Base-by-base conservation (phyloP, 2,888 invertebrate genomes). In the Ormyrus labotus region DNA sequence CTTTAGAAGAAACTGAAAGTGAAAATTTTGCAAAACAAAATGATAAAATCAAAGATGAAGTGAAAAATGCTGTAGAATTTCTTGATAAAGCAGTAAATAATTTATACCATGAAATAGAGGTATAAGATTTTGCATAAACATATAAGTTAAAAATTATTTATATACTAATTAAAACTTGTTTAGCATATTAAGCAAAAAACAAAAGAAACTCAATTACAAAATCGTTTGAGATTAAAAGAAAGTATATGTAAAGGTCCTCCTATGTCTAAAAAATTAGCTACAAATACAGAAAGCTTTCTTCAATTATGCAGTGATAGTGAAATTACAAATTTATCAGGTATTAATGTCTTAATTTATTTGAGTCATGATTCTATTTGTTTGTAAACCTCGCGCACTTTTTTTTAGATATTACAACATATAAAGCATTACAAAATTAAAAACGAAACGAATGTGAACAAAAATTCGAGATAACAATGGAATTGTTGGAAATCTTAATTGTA, bases 161-260 rank as follows among this genome's bases (percentile, higher is more conserved):
- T 57, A 34, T 9, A 8, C 9, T 47, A 19, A 51, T 19, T 51
- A 7, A 34, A 34, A 47, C 63, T 50, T 50, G 11, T 69, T 11
- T 65, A 87, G 87, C 61, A 78, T 71, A 80, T 80, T 13, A 84
- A 77, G n/a, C 76, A 83, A 55, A 85, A 86, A 77, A 86, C 86
- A 13, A 74, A 71, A 13, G 45, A 81, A 45, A 78, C 71, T 58
- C 86, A 85, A 76, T 79, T 64, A 5, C 61, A 84, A 65, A 85
- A 86, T 83, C 85, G 86, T 11, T 80, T 83, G 7, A 83, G 80
- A 74, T 81, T 87, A 13, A 81, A 68, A 70, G 79, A 84, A 60
- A 73, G 84, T 19, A 73, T 84, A 71, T 61, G 64, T n/a, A 61
- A 69, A n/a, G 79, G 61, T 63, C 69, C 83, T 19, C 50, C 75